These are phyloP conservation scores for Porites cylindrica DNA, from an alignment of 92 coral and sea anemone species.

Conservation along the genomic window DNA sequence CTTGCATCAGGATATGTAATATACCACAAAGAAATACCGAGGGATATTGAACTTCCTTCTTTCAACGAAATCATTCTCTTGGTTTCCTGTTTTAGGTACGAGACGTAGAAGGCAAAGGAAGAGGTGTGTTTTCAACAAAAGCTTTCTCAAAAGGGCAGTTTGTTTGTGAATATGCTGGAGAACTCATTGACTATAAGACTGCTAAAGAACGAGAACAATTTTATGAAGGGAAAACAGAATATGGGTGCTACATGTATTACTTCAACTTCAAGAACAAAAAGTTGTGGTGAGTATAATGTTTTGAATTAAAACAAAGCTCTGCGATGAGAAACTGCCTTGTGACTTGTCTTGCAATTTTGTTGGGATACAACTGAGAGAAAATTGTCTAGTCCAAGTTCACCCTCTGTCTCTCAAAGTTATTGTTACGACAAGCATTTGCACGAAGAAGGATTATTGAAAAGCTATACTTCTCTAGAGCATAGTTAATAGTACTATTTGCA, in stretches of 20 bases:
- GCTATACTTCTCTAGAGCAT: no score
- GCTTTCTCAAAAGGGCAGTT: slow-evolving; percentile 82
- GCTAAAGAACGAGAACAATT: slow-evolving; percentile 89
- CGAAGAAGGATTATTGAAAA: no score
- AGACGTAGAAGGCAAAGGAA: slow-evolving; percentile 94
- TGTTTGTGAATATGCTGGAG: slow-evolving; percentile 98
- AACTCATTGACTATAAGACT: slow-evolving; percentile 73
- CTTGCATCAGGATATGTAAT: no score
- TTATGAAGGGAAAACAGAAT: slow-evolving; percentile 79
- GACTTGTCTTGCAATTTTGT: no score
- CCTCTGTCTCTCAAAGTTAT: no score
- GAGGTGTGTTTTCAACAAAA: slow-evolving; percentile 87
- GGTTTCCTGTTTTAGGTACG: slow-evolving; percentile 58
- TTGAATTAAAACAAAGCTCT: background rate
- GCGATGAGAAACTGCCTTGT: no score
- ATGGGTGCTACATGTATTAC: slow-evolving; percentile 98
- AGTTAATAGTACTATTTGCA: no score
- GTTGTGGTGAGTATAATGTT: slow-evolving; percentile 77
- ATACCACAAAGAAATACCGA: no score
- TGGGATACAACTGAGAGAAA: no score
- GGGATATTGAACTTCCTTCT: background rate
- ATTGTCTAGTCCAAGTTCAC: no score
- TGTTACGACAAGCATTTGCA: no score
- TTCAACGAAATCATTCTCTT: background rate
- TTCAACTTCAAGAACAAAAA: slow-evolving; percentile 87